Conservation (phyloP, 2,888 invertebrate genomes). For the Tetragonula carbonaria region DNA sequence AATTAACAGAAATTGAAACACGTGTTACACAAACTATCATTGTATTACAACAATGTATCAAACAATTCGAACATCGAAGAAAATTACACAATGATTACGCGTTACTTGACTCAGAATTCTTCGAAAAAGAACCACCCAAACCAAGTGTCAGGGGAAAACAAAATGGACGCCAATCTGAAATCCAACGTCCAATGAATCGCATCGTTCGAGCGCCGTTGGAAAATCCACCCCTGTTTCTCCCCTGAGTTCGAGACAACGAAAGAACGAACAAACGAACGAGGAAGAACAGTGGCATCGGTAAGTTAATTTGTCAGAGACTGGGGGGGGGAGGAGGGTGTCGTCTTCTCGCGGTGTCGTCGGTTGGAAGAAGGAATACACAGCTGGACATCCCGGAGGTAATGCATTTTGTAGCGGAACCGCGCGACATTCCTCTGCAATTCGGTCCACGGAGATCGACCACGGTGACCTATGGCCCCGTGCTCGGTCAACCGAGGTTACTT, state of each 20-base stretch:
- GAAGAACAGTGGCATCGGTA: constrained; percentile 11
- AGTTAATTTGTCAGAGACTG: constrained; percentile 24
- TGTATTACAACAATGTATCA: too few species aligned
- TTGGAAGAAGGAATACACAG: constrained; percentile 7
- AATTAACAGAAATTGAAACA: too few species aligned
- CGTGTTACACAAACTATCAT: too few species aligned
- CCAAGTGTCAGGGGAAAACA: background rate
- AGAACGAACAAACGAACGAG: background rate
- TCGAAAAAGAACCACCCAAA: background rate
- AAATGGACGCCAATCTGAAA: background rate
- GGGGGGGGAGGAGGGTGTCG: background rate
- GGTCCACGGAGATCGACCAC: constrained; percentile 60
- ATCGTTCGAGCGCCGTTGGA: background rate
- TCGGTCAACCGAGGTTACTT: constrained; percentile 61
- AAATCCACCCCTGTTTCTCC: background rate
- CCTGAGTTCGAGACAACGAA: background rate
- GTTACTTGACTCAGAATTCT: too few species aligned
- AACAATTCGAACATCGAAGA: background rate
- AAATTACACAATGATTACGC: background rate
- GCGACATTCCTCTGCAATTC: constrained; percentile 67
- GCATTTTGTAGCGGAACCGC: constrained; percentile 75
- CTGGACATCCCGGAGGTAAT: constrained; percentile 70
- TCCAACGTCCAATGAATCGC: background rate
- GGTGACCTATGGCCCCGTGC: constrained; percentile 57
- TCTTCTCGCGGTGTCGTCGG: background rate